Evolutionary conservation across 1,140 invertebrate species (phyloP).

Genomic region (Rhynchophorus ferrugineus): DNA sequence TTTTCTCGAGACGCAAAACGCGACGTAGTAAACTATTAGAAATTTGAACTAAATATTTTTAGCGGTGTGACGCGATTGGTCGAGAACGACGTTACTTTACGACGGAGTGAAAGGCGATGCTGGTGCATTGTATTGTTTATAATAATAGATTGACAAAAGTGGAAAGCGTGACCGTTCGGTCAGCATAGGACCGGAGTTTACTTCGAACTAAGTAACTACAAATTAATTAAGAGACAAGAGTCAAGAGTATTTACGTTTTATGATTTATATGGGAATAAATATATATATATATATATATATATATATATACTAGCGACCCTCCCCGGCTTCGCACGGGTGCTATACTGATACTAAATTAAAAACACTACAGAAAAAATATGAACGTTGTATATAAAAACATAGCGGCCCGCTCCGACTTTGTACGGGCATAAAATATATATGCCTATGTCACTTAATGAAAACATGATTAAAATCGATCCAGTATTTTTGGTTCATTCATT

Average conservation of each 20-base stretch:
- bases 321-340: too few species aligned
- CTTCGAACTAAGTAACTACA: background rate
- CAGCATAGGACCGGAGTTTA: background rate
- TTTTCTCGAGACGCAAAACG: background rate
- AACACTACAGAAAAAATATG: too few species aligned
- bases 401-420: too few species aligned
- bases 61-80: slow-evolving; percentile 4
- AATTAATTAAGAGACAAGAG: background rate
- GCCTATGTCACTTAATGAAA: too few species aligned
- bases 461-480: too few species aligned
- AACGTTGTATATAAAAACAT: too few species aligned
- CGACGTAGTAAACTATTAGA: slow-evolving; percentile 1
- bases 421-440: too few species aligned
- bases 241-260: background rate
- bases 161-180: slow-evolving; percentile 23
- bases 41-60: slow-evolving; percentile 17
- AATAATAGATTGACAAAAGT: slow-evolving; percentile 26
- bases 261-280: background rate
- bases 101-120: slow-evolving; percentile 14
- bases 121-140: slow-evolving; percentile 24
- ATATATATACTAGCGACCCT: too few species aligned
- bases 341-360: too few species aligned
- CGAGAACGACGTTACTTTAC: slow-evolving; percentile 1
- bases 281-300: background rate
- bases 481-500: too few species aligned